Percentiles rank a stretch among this genome's conserved stretches.
phyloP scores from a whole-genome alignment of 2,113 vertebrate species.

The Nannospalax galili region DNA sequence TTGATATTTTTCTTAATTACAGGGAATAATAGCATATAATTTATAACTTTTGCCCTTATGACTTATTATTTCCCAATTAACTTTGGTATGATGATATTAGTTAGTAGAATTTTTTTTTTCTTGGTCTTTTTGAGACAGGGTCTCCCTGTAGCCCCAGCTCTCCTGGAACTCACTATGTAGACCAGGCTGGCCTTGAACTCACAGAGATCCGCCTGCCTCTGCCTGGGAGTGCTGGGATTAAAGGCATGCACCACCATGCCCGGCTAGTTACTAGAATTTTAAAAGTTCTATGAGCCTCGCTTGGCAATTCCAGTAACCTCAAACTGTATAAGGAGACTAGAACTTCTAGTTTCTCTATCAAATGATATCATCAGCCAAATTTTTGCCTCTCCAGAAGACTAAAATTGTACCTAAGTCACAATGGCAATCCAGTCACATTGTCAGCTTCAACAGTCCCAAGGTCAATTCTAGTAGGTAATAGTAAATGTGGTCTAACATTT shows the following conservation, averaged over 20 bases:
- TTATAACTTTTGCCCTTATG: not conserved
- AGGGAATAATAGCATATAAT: not conserved
- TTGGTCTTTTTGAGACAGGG: no score
- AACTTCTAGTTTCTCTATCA: not conserved
- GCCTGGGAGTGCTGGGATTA: no score
- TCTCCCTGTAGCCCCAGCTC: no score
- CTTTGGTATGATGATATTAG: not conserved
- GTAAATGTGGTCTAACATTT: not conserved
- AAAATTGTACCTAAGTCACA: not conserved
- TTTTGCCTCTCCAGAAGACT: not conserved
- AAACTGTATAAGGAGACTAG: not conserved
- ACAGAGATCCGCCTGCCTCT: no score
- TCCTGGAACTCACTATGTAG: no score
- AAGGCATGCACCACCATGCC: no score
- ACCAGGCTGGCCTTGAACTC: no score
- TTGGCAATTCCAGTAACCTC: not conserved
- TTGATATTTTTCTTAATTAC: slow-evolving; percentile 41
- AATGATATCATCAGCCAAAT: not conserved
- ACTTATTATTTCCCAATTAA: not conserved
- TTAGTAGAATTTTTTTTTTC: not conserved
- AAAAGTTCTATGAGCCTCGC: not conserved
- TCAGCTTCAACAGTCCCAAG: not conserved
- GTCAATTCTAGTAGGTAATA: not conserved
- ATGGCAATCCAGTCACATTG: not conserved
- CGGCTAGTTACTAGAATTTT: not conserved